Conservation (phyloP, 2,113 vertebrate genomes). For the Sterrhoptilus dennistouni region DNA sequence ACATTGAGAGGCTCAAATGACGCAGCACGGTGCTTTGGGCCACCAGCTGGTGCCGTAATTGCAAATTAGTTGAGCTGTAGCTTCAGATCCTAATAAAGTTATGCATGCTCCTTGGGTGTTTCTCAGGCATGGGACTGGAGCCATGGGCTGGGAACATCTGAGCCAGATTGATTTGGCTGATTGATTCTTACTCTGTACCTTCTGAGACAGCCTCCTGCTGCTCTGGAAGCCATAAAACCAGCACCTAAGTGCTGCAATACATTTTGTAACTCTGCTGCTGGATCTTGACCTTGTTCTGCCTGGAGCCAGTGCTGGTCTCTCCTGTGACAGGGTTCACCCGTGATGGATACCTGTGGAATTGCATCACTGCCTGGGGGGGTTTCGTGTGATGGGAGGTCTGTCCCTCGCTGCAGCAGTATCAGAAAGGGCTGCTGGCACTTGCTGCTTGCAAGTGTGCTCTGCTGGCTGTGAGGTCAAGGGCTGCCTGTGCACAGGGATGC, state of each 20-base stretch:
- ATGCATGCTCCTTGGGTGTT: neutral
- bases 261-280: neutral
- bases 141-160: neutral
- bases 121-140: neutral
- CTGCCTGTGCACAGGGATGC: neutral
- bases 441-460: neutral
- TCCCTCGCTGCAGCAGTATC: fast-evolving
- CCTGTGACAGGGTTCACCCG: fast-evolving
- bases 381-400: fast-evolving
- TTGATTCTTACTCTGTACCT: neutral
- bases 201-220: neutral
- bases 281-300: neutral
- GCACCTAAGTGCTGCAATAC: neutral
- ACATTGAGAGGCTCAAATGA: neutral
- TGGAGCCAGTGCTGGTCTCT: neutral
- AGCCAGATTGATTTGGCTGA: constrained; percentile 4
- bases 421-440: neutral
- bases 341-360: neutral
- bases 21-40: neutral
- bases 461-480: neutral
- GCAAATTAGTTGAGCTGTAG: constrained; percentile 8
- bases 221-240: neutral
- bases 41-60: constrained; percentile 25
- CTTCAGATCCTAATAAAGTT: constrained; percentile 2
- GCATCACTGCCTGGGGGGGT: fast-evolving